phyloP scores from a whole-genome alignment of 2,888 invertebrate species.

The Molorchus minor region DNA sequence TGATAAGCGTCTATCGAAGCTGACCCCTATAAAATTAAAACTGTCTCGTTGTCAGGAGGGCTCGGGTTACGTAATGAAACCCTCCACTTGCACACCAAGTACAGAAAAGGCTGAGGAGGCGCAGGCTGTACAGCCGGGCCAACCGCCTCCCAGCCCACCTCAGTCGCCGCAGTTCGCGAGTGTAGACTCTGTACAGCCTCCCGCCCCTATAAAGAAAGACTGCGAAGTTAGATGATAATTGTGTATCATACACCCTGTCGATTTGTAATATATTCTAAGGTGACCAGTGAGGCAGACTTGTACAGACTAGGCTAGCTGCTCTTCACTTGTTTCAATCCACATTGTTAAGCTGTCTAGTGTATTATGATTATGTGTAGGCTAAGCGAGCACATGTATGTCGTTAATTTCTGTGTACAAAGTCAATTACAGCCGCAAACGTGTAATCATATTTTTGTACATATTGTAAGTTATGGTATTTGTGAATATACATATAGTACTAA shows the following conservation, averaged over 20 bases:
- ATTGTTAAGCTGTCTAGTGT: conserved; percentile 58
- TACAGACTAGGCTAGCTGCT: conserved; percentile 54
- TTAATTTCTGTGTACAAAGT: conserved; percentile 65
- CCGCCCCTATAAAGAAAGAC: conserved; percentile 74
- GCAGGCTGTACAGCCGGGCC: conserved; percentile 53
- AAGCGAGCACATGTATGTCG: conserved; percentile 48
- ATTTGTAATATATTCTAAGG: conserved; percentile 54
- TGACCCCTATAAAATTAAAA: conserved; percentile 85
- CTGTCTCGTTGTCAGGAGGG: conserved; percentile 83
- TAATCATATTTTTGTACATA: conserved; percentile 69
- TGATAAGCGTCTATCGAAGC: conserved; percentile 57
- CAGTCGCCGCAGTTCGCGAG: conserved; percentile 40
- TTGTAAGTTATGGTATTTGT: conserved; percentile 64
- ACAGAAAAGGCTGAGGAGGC: conserved; percentile 55
- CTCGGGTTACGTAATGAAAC: conserved; percentile 72
- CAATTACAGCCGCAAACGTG: conserved; percentile 65
- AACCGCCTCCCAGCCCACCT: conserved; percentile 50
- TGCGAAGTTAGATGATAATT: conserved; percentile 89
- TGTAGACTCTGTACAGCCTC: conserved; percentile 31
- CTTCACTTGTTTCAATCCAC: conserved; percentile 58
- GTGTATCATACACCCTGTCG: conserved; percentile 51
- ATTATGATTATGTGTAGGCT: conserved; percentile 48
- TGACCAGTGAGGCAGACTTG: conserved; percentile 57
- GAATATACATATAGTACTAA: conserved; percentile 64
- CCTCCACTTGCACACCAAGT: conserved; percentile 48